Evolutionary conservation across 2,113 vertebrate species (phyloP).

Genomic region (Phaethon lepturus): DNA sequence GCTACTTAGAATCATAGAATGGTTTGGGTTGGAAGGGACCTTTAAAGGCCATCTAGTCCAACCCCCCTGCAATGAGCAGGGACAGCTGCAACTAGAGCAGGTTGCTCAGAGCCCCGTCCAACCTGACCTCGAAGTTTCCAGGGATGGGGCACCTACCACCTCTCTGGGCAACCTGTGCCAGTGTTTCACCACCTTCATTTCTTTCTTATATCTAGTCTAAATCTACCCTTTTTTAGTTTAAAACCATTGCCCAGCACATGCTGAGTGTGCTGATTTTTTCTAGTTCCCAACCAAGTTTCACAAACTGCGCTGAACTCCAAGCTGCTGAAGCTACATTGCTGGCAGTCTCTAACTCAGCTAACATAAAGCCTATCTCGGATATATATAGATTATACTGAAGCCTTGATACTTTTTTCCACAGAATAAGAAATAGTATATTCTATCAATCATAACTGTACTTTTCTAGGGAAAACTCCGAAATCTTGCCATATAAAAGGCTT

Average conservation of each 20-base stretch:
- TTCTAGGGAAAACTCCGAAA: not conserved
- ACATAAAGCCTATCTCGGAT: not conserved
- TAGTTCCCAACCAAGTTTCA: not conserved
- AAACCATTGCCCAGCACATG: not conserved
- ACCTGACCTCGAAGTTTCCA: too few relatives aligned
- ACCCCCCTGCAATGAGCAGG: too few relatives aligned
- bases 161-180: too few relatives aligned
- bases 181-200: too few relatives aligned
- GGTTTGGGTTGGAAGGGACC: too few relatives aligned
- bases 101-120: too few relatives aligned
- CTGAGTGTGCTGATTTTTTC: not conserved
- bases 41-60: too few relatives aligned
- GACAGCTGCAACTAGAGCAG: too few relatives aligned
- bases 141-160: too few relatives aligned
- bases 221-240: too few relatives aligned
- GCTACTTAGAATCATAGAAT: not conserved
- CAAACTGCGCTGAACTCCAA: not conserved
- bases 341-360: not conserved
- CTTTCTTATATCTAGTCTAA: too few relatives aligned
- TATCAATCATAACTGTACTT: not conserved
- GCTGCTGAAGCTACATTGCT: not conserved
- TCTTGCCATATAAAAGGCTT: not conserved
- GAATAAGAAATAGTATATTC: not conserved
- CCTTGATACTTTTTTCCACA: not conserved
- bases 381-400: not conserved